Conservation (phyloP, 2,888 invertebrate genomes). For the Lathronympha strigana region DNA sequence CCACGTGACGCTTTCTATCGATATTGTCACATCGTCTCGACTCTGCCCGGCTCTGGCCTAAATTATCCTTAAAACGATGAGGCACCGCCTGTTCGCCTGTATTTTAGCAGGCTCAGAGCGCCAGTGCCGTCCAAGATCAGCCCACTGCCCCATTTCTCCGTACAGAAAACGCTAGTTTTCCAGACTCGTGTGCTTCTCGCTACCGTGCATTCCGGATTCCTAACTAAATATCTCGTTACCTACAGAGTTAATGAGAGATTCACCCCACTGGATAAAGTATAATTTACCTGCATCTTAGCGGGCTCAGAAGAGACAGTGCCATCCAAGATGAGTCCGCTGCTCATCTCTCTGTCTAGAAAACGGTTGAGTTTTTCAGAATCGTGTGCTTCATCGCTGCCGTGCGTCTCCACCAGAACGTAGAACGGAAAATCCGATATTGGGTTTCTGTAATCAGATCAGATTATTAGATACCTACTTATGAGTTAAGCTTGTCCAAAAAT, state of each 20-base stretch:
- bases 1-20: too few species aligned
- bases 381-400: constrained; percentile 92
- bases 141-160: constrained; percentile 83
- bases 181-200: constrained; percentile 93
- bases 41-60: too few species aligned
- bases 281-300: constrained; percentile 88
- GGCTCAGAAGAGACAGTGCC: constrained; percentile 95
- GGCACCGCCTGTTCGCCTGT: not conserved
- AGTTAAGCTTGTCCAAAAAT: too few species aligned
- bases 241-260: too few species aligned
- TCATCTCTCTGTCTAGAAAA: constrained; percentile 91
- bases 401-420: constrained; percentile 94
- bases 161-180: constrained; percentile 93
- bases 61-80: too few species aligned
- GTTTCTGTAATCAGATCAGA: constrained; percentile 60
- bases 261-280: too few species aligned
- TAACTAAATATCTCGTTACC: too few species aligned
- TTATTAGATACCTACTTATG: too few species aligned
- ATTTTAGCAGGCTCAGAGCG: not conserved
- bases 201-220: constrained; percentile 96
- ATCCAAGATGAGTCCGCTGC: constrained; percentile 88
- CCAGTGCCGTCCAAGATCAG: not conserved
- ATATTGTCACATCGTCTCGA: too few species aligned
- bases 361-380: constrained; percentile 93
- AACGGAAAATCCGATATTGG: constrained; percentile 89